Evolutionary conservation across 2,113 vertebrate species (phyloP), one percentile per base, ranked within the genome.

Genomic region (Indicator maculatus): DNA sequence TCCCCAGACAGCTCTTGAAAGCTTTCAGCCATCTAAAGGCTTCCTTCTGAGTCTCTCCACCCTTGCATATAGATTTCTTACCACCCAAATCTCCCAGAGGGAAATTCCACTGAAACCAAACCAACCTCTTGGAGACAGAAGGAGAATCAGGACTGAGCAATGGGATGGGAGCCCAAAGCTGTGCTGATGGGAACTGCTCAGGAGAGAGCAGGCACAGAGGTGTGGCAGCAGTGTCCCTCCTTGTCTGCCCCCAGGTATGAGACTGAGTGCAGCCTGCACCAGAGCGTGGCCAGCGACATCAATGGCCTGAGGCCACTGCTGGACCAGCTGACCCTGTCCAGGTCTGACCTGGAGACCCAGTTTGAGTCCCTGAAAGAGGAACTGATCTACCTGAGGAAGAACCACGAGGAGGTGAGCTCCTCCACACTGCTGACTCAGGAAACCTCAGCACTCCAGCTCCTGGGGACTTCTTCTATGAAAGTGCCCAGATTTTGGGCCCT

Each of bases 361-460:
- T 96, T 96, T 88, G 99, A 99, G 88, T 65, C 98, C 58, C 98
- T 99, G 56, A 99, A 98, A 96, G 99, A 99, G 96, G 99, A 99
- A 94, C 88, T 99, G 72, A 96, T 99, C 83, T 98, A 96, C 73
- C 98, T 99, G 31, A 99, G 97, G 98, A 99, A 98, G 98, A 99
- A 99, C 96, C 99, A 99, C 0, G 99, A 99, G 56, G 98, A 99
- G 88, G 99, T 99, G 95, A 97, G 97, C 83, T 77, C 41, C n/a
- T 66, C 55, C 50, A 24, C 6, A 15, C 64, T 85, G 80, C 14
- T 30, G 78, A 38, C 24, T 55, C 65, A 73, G 1, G 6, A 60
- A 45, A 84, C 24, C 41, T 24, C 41, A 55, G 21, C 19, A 50
- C 69, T 74, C 8, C 15, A 65, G 44, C 36, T 76, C 63, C 45